Evolutionary conservation across 2,797 vertebrate genomes (phyloP).

Genomic region (Myotis planiceps): DNA sequence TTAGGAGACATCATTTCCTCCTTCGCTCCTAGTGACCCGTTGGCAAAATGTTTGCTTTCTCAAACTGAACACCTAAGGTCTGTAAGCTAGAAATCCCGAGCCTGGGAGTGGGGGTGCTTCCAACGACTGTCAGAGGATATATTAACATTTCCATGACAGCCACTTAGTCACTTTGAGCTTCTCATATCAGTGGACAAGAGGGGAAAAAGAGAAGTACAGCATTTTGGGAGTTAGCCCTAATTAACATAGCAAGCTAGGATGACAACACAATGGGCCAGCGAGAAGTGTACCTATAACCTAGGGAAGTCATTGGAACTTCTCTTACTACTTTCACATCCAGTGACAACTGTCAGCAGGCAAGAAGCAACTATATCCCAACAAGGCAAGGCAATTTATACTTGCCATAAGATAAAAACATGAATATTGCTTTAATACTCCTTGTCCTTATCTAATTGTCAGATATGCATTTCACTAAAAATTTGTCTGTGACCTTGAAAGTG

Average conservation of each 20-base stretch:
- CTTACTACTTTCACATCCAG: not conserved
- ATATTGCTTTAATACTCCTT: not conserved
- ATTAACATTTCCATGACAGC: not conserved
- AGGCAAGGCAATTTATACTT: not conserved
- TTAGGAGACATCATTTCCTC: not conserved
- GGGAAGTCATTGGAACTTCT: not conserved
- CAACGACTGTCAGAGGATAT: not conserved
- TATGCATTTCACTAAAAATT: not conserved
- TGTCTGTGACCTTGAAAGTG: not conserved
- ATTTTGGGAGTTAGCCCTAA: not conserved
- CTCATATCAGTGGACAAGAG: not conserved
- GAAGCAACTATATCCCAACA: not conserved
- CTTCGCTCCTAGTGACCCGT: not conserved
- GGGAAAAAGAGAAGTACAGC: not conserved
- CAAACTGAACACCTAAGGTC: not conserved
- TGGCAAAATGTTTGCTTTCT: not conserved
- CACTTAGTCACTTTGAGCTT: not conserved
- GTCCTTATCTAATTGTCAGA: constrained; percentile 14
- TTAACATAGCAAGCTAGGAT: not conserved
- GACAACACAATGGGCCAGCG: not conserved
- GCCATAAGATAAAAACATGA: constrained; percentile 9
- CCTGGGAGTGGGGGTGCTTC: not conserved
- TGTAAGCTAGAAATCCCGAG: not conserved
- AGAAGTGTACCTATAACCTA: not conserved
- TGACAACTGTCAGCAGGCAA: not conserved